phyloP scores from a whole-genome alignment of 2,113 vertebrate species.

The Naja naja region DNA sequence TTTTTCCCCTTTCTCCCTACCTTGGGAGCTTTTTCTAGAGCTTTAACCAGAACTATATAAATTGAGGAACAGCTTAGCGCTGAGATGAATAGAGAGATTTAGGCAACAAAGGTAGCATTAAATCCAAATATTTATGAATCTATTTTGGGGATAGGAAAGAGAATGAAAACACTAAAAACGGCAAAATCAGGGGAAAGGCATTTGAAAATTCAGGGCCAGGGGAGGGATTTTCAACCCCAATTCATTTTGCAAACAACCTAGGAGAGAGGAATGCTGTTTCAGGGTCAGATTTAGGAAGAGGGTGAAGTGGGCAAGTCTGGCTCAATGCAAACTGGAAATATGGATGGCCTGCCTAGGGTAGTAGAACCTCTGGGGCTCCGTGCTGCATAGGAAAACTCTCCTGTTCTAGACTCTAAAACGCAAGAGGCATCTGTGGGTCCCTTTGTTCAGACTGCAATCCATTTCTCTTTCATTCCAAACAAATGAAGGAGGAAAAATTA shows the following conservation, averaged over 20 bases:
- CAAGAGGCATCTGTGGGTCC: neutral
- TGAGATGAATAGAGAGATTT: constrained; percentile 11
- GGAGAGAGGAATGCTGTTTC: neutral
- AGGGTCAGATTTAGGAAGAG: neutral
- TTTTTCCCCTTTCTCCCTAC: constrained; percentile 39
- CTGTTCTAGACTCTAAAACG: neutral
- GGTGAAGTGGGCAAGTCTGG: neutral
- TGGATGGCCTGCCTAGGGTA: neutral
- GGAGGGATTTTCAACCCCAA: neutral
- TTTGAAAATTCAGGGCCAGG: neutral
- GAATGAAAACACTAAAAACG: neutral
- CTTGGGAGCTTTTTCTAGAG: neutral
- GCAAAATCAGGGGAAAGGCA: neutral
- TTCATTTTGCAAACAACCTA: neutral
- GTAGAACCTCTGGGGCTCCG: neutral
- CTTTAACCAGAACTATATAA: constrained; percentile 1
- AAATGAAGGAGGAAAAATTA: neutral
- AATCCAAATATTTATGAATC: neutral
- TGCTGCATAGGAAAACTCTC: neutral
- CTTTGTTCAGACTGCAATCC: neutral
- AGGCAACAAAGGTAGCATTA: neutral
- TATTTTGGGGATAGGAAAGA: neutral
- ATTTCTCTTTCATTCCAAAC: neutral
- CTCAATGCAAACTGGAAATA: neutral
- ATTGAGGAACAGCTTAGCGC: constrained; percentile 26